These are phyloP conservation scores for Antheraea mylitta DNA, from an alignment of 1,140 invertebrate genomes.

Conservation along the genomic window DNA sequence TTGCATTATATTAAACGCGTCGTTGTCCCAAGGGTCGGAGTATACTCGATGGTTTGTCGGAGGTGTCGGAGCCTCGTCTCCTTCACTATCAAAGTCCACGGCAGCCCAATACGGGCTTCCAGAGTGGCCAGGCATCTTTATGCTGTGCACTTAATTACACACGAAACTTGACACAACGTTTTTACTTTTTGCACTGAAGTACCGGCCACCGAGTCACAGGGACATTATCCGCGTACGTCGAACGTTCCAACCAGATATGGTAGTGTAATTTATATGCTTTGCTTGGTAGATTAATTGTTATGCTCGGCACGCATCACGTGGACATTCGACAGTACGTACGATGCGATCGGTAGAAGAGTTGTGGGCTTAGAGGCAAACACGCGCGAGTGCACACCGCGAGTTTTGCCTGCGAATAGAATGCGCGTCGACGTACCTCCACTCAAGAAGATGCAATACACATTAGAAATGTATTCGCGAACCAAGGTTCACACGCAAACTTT, in stretches of 20 bases:
- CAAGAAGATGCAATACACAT: slow-evolving; percentile 32
- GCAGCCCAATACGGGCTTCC: slow-evolving; percentile 77
- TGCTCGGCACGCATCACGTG: slow-evolving; percentile 52
- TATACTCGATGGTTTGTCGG: slow-evolving; percentile 78
- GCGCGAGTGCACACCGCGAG: slow-evolving; percentile 45
- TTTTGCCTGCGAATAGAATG: slow-evolving; percentile 47
- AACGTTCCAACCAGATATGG: slow-evolving; percentile 61
- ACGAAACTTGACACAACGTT: slow-evolving; percentile 25
- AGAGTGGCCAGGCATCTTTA: slow-evolving; percentile 64
- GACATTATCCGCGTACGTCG: slow-evolving; percentile 45
- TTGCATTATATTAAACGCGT: slow-evolving; percentile 83
- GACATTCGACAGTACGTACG: slow-evolving; percentile 52
- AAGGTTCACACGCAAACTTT: slow-evolving; percentile 42
- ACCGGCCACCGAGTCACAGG: slow-evolving; percentile 40
- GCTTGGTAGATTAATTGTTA: slow-evolving; percentile 54
- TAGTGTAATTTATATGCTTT: slow-evolving; percentile 51
- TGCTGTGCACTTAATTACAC: slow-evolving; percentile 22
- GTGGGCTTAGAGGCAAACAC: slow-evolving; percentile 26
- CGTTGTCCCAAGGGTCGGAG: slow-evolving; percentile 86
- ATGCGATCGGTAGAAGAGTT: slow-evolving; percentile 51
- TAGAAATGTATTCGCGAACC: slow-evolving; percentile 33
- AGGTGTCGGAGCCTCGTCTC: slow-evolving; percentile 55
- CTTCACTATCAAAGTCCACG: slow-evolving; percentile 79
- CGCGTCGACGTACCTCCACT: slow-evolving; percentile 18
- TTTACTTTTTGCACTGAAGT: slow-evolving; percentile 37